Conservation (phyloP, 2,113 vertebrate genomes). For the Malurus melanocephalus region DNA sequence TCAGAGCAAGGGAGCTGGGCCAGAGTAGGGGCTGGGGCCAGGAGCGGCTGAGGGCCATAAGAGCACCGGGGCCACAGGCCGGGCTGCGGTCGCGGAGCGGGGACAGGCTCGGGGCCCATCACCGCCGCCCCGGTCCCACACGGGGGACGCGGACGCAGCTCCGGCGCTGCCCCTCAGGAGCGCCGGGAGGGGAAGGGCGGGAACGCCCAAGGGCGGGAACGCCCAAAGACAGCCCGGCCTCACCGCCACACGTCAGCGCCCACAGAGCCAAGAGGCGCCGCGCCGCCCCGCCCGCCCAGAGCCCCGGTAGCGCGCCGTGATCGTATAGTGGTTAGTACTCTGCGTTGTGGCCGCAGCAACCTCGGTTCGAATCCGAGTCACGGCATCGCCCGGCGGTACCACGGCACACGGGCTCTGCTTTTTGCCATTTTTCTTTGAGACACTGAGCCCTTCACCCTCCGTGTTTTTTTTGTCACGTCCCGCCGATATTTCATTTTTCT, state of each 20-base stretch:
- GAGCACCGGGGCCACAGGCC: no score
- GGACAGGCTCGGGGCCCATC: fast-evolving
- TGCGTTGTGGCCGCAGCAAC: constrained; percentile 80
- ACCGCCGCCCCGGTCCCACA: fast-evolving
- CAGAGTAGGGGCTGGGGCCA: no score
- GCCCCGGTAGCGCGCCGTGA: constrained; percentile 61
- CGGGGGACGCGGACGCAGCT: no score
- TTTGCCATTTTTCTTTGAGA: background rate
- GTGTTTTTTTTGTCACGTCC: background rate
- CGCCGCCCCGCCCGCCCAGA: background rate
- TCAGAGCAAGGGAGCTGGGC: no score
- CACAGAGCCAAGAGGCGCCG: background rate
- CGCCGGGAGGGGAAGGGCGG: no score
- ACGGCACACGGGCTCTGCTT: background rate
- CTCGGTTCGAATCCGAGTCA: constrained; percentile 81
- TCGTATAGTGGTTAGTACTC: constrained; percentile 76
- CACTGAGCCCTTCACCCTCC: no score
- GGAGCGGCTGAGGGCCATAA: background rate
- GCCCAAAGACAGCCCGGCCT: fast-evolving
- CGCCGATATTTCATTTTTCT: background rate
- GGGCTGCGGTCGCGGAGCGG: background rate
- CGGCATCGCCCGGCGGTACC: constrained; percentile 46
- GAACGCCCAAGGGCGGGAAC: background rate
- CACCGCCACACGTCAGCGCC: fast-evolving
- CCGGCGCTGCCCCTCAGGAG: no score